Evolutionary conservation across 2,113 vertebrate genomes (phyloP).

Genomic region (Laterallus jamaicensis): DNA sequence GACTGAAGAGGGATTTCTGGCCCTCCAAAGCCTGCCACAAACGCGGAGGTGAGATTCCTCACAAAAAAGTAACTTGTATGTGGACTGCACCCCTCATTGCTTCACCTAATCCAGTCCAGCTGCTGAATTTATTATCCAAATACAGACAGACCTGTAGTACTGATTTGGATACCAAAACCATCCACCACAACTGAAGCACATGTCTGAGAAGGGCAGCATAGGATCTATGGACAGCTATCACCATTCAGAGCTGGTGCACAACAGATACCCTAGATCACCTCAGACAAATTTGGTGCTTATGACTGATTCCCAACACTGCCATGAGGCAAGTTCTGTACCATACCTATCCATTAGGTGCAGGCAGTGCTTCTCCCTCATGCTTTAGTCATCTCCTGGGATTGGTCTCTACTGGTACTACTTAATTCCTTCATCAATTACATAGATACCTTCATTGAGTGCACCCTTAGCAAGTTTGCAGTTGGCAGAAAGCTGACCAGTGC

Average conservation of each 20-base stretch:
- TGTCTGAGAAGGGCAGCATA: background rate
- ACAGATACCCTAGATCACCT: background rate
- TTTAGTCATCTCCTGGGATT: background rate
- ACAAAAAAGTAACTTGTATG: background rate
- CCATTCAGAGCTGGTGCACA: background rate
- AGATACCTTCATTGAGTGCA: background rate
- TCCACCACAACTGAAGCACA: background rate
- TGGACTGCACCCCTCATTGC: background rate
- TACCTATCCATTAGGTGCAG: background rate
- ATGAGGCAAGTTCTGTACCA: background rate
- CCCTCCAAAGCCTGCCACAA: background rate
- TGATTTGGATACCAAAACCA: background rate
- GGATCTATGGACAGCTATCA: background rate
- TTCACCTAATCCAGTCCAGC: background rate
- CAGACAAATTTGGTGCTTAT: background rate
- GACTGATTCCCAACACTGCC: background rate
- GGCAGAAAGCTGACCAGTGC: too few relatives aligned
- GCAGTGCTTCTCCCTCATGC: background rate
- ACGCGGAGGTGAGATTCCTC: background rate
- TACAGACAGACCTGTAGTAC: background rate
- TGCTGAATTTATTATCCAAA: background rate
- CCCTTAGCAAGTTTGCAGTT: background rate
- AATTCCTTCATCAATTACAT: background rate
- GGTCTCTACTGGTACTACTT: too few relatives aligned
- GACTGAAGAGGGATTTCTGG: background rate